Evolutionary conservation across 2,888 invertebrate species (phyloP).

Genomic region (Ochropleura plecta): DNA sequence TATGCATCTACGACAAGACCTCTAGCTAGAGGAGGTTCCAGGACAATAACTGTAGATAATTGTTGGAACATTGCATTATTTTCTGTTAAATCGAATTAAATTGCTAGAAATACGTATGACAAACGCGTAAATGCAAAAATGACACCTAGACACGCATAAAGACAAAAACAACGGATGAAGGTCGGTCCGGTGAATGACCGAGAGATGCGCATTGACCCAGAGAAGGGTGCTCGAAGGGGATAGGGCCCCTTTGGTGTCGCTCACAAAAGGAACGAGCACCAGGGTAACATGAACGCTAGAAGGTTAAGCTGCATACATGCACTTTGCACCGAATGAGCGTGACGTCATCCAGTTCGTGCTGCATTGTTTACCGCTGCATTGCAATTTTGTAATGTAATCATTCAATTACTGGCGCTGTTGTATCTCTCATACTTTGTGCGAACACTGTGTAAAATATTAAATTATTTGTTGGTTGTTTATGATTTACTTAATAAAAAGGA

Average conservation of each 20-base stretch:
- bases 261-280: constrained; percentile 88
- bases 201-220: constrained; percentile 86
- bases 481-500: background rate
- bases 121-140: constrained; percentile 28
- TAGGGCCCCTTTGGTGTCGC: constrained; percentile 90
- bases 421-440: constrained; percentile 22
- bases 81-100: constrained; percentile 1
- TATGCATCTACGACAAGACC: constrained; percentile 2
- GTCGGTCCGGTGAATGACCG: constrained; percentile 82
- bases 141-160: constrained; percentile 51
- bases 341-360: constrained; percentile 84
- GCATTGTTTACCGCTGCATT: constrained; percentile 87
- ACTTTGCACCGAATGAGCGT: constrained; percentile 89
- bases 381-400: constrained; percentile 72
- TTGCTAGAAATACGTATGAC: constrained; percentile 10
- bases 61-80: background rate
- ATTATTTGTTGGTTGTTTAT: background rate
- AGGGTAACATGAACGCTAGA: constrained; percentile 86
- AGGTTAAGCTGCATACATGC: constrained; percentile 89
- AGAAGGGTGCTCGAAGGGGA: constrained; percentile 90
- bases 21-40: constrained; percentile 3
- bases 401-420: constrained; percentile 54
- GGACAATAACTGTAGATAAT: background rate
- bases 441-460: background rate
- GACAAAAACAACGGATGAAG: constrained; percentile 68